A percentile compares a stretch with the other conserved stretches of the same genome.
Evolutionary conservation across 2,113 vertebrate genomes (phyloP).

Genomic region (Callochromis pleurospilus): DNA sequence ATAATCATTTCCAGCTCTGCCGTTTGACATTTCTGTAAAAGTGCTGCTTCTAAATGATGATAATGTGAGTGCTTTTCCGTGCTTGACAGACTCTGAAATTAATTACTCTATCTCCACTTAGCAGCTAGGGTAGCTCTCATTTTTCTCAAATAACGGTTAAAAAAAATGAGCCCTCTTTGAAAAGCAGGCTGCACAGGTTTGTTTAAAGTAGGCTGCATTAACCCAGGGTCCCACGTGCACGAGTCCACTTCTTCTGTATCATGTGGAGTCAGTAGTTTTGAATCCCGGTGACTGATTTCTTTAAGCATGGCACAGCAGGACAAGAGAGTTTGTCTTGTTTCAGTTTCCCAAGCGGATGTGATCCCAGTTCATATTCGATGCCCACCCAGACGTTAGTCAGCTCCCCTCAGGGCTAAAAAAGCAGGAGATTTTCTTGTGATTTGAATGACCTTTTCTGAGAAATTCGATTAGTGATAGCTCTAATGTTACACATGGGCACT

Average conservation of each 20-base stretch:
- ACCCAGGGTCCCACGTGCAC: not conserved
- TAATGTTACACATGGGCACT: conserved; percentile 7
- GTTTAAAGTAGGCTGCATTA: conserved; percentile 61
- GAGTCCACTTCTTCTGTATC: conserved; percentile 1
- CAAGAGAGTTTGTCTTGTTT: conserved; percentile 30
- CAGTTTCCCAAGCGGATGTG: conserved; percentile 42
- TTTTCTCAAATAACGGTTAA: conserved; percentile 20
- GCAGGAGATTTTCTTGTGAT: conserved; percentile 26
- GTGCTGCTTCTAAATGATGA: conserved; percentile 56
- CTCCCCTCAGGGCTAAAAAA: conserved; percentile 18
- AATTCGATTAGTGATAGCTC: conserved; percentile 63
- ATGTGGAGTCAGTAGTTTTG: conserved; percentile 7
- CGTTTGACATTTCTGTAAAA: conserved; percentile 65
- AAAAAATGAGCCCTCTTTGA: conserved; percentile 21
- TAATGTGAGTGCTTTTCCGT: conserved; percentile 50
- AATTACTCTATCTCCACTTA: conserved; percentile 51
- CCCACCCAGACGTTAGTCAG: conserved; percentile 34
- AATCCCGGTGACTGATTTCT: conserved; percentile 35
- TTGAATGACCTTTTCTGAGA: conserved; percentile 61
- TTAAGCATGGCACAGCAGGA: conserved; percentile 13
- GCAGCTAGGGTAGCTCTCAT: conserved; percentile 4
- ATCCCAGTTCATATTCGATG: conserved; percentile 31
- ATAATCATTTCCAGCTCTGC: conserved; percentile 63
- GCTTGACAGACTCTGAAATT: conserved; percentile 56
- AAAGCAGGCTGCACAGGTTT: conserved; percentile 35